A percentile compares a stretch with the other conserved stretches of the same genome.
Conservation (phyloP, 1,140 invertebrate genomes). For the Drosophila orena region DNA sequence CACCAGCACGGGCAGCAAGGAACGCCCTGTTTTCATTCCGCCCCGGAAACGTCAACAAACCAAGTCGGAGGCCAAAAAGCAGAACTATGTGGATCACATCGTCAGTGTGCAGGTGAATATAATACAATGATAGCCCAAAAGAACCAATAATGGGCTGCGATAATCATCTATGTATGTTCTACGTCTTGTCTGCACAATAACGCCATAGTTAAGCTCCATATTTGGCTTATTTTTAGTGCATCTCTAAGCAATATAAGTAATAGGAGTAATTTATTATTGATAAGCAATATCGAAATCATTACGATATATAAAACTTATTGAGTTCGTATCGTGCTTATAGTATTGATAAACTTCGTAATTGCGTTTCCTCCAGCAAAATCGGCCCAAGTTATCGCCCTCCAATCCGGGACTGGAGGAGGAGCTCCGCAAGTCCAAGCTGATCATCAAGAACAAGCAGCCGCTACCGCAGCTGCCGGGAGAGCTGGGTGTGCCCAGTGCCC, state of each 20-base stretch:
- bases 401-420: constrained; percentile 80
- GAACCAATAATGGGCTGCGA: neutral
- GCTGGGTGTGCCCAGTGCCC: constrained; percentile 44
- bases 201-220: too few species aligned
- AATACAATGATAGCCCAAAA: neutral
- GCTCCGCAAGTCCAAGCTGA: constrained; percentile 78
- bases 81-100: constrained; percentile 87
- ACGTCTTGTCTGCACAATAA: too few species aligned
- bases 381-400: constrained; percentile 84
- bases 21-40: constrained; percentile 87
- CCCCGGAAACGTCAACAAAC: constrained; percentile 86
- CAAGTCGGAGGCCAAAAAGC: constrained; percentile 85
- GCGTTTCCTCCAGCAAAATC: constrained; percentile 80
- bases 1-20: constrained; percentile 79
- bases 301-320: too few species aligned
- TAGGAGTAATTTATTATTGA: too few species aligned
- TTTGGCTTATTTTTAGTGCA: too few species aligned
- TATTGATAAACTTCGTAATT: neutral
- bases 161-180: too few species aligned
- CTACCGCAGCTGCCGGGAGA: constrained; percentile 77
- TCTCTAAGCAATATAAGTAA: too few species aligned
- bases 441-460: constrained; percentile 83
- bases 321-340: too few species aligned
- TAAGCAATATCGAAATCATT: too few species aligned
- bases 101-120: constrained; percentile 86